phyloP scores from a whole-genome alignment of 1,140 invertebrate genomes.

The Trichoplusia ni region DNA sequence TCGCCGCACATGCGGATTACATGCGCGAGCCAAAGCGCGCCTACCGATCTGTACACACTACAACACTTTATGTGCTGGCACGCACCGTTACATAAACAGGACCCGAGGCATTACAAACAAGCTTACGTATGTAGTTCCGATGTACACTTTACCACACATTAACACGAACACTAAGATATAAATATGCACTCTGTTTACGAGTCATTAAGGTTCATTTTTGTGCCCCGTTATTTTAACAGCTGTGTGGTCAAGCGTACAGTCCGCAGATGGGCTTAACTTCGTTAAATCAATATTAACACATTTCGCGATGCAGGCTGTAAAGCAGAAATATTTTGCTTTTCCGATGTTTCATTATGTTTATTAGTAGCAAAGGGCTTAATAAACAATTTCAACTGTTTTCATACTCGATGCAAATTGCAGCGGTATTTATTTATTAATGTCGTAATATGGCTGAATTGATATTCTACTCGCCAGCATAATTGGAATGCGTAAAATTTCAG shows the following conservation, averaged over 20 bases:
- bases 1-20: no score
- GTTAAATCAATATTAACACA: slow-evolving; percentile 33
- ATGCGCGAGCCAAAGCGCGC: no score
- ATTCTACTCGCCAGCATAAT: no score
- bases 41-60: no score
- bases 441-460: no score
- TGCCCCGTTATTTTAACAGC: no score
- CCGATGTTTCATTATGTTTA: slow-evolving; percentile 1
- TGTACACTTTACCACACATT: background rate
- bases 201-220: no score
- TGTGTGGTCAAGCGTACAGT: background rate
- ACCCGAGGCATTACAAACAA: slow-evolving; percentile 7
- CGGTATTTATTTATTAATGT: no score
- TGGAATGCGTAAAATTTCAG: no score
- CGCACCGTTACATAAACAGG: slow-evolving; percentile 5
- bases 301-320: background rate
- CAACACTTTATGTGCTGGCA: no score
- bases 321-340: background rate
- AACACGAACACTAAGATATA: background rate
- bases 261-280: slow-evolving; percentile 29
- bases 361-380: background rate
- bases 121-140: slow-evolving; percentile 12
- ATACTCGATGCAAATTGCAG: no score
- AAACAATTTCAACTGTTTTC: background rate
- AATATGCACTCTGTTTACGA: no score